A percentile compares a stretch with the other conserved stretches of the same genome.
These are phyloP conservation scores for Invenusta paracnida DNA, from an alignment of 2,888 invertebrate genomes.

Conservation along the genomic window DNA sequence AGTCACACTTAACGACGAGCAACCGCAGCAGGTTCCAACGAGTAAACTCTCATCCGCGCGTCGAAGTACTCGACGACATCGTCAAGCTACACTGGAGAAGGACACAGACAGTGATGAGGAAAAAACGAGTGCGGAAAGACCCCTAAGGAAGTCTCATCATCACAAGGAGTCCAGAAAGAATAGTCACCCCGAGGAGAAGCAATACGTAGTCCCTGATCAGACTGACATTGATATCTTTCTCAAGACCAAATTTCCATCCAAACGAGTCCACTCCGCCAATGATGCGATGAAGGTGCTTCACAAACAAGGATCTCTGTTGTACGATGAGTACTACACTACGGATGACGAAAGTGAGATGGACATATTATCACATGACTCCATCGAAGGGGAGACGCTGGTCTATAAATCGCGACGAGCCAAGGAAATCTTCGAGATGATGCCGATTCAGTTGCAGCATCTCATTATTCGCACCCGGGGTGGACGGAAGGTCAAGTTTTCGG, in stretches of 20 bases:
- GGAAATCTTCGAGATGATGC: slow-evolving; percentile 66
- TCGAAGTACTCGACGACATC: background rate
- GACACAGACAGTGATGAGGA: background rate
- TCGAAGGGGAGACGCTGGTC: slow-evolving; percentile 30
- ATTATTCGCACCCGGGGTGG: background rate
- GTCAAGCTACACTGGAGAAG: background rate
- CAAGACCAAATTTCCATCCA: background rate
- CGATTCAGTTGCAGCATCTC: slow-evolving; percentile 35
- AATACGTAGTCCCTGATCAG: background rate
- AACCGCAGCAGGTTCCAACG: background rate
- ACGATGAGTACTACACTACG: slow-evolving; percentile 39
- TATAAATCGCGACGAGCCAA: slow-evolving; percentile 30
- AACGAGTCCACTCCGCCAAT: slow-evolving; percentile 25
- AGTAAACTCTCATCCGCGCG: background rate
- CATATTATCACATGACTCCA: slow-evolving; percentile 8
- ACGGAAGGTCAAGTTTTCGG: slow-evolving; percentile 23
- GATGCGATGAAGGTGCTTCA: slow-evolving; percentile 37
- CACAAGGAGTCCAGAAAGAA: background rate
- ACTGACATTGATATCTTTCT: slow-evolving; percentile 30
- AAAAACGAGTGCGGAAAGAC: background rate
- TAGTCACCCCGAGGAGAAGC: background rate
- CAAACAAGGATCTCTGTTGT: slow-evolving; percentile 38
- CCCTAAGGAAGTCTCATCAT: background rate
- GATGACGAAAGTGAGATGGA: background rate
- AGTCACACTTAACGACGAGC: background rate